These are phyloP conservation scores for Addax nasomaculatus DNA, from an alignment of 2,113 vertebrate species.

Conservation along the genomic window DNA sequence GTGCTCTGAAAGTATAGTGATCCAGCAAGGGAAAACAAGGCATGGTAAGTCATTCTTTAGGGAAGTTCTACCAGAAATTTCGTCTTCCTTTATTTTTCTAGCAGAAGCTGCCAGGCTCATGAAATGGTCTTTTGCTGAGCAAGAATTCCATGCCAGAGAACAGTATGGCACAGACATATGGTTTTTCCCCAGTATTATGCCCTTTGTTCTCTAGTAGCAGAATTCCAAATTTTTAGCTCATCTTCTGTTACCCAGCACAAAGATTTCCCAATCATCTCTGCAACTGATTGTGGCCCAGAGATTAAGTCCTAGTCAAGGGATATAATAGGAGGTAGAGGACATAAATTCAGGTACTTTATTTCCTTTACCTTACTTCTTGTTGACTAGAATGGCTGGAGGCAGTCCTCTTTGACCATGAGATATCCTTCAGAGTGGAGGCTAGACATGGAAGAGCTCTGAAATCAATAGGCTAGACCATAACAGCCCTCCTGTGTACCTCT, in stretches of 20 bases:
- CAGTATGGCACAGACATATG: neutral
- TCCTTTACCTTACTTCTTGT: neutral
- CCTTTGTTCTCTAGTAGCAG: neutral
- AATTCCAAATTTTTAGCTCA: neutral
- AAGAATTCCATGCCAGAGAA: neutral
- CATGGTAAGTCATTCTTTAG: slow-evolving; percentile 12
- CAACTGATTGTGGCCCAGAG: neutral
- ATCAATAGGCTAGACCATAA: neutral
- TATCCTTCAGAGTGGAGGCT: neutral
- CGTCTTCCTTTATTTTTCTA: neutral
- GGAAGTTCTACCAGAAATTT: neutral
- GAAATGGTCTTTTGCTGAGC: neutral
- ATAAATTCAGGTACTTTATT: neutral
- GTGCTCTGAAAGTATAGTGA: neutral
- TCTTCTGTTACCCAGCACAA: neutral
- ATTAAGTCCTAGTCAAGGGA: neutral
- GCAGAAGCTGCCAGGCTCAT: neutral
- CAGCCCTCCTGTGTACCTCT: neutral
- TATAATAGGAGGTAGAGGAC: neutral
- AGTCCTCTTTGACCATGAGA: neutral
- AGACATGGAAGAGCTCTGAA: neutral
- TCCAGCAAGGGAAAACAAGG: neutral
- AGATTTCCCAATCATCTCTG: neutral
- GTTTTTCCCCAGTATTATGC: neutral
- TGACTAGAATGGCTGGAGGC: neutral